Percentiles rank a stretch among this genome's conserved stretches.
These are phyloP conservation scores for Chelon auratus DNA, from an alignment of 2,797 vertebrate species.

Conservation along the genomic window DNA sequence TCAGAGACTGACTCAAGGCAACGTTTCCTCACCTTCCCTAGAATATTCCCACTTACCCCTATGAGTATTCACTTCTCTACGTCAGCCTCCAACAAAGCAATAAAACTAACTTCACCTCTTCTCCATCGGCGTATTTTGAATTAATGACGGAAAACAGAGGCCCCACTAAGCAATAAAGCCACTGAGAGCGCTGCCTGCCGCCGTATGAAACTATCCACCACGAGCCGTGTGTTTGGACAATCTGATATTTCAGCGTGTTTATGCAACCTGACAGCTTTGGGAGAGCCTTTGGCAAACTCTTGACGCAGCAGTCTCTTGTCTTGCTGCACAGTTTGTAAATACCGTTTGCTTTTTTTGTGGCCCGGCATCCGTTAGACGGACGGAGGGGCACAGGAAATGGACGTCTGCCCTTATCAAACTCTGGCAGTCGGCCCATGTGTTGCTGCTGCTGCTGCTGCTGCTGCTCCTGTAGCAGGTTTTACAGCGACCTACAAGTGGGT, in stretches of 20 bases:
- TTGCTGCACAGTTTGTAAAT: constrained; percentile 15
- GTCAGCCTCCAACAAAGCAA: too few species aligned
- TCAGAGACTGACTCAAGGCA: too few species aligned
- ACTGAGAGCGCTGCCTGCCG: too few species aligned
- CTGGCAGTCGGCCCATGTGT: constrained; percentile 8
- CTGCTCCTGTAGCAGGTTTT: constrained; percentile 8
- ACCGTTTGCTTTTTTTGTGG: constrained; percentile 13
- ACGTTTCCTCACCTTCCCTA: too few species aligned
- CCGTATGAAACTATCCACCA: neutral
- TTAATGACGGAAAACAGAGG: too few species aligned
- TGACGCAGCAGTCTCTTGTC: neutral
- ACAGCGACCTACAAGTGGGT: constrained; percentile 60
- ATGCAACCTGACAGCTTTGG: neutral
- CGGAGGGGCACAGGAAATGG: constrained; percentile 2
- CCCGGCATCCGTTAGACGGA: constrained; percentile 14
- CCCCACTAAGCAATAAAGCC: too few species aligned
- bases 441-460: neutral
- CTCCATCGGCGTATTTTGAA: too few species aligned
- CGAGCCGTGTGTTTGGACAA: neutral
- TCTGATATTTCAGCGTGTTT: neutral
- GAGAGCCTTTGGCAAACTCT: neutral
- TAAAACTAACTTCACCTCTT: too few species aligned
- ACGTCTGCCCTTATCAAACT: constrained; percentile 29
- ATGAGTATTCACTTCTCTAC: too few species aligned
- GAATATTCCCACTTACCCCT: too few species aligned